These are phyloP conservation scores for Synergus laeviventris DNA, from an alignment of 2,888 invertebrate species.

Conservation along the genomic window DNA sequence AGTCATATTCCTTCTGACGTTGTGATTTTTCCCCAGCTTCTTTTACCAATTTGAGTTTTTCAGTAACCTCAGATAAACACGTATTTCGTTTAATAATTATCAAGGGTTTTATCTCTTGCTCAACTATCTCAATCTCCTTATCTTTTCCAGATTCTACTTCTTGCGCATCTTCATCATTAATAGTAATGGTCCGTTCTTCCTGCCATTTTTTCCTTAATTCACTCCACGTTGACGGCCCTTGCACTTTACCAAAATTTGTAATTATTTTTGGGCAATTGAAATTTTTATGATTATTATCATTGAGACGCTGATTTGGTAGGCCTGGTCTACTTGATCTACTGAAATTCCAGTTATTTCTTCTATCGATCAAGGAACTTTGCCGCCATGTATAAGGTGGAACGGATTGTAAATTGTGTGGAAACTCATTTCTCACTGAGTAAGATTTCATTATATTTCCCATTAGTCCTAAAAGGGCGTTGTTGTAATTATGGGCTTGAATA, in stretches of 20 bases:
- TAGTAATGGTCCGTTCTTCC: conserved; percentile 71
- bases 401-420: conserved; percentile 47
- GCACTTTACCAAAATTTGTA: conserved; percentile 61
- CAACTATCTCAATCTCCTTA: conserved; percentile 67
- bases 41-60: conserved; percentile 70
- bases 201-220: conserved; percentile 71
- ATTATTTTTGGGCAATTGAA: conserved; percentile 37
- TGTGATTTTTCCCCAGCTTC: conserved; percentile 65
- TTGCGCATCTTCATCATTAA: conserved; percentile 69
- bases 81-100: conserved; percentile 60
- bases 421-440: conserved; percentile 44
- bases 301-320: not conserved
- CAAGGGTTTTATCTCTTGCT: conserved; percentile 64
- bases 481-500: conserved; percentile 36
- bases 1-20: conserved; percentile 64
- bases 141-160: conserved; percentile 52
- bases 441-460: conserved; percentile 51
- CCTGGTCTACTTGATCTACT: not conserved
- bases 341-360: not conserved
- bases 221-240: conserved; percentile 66
- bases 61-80: conserved; percentile 65
- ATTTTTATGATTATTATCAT: not conserved
- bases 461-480: conserved; percentile 40
- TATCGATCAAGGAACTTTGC: not conserved
- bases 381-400: not conserved